These are phyloP conservation scores for Brachyrhaphis roseni DNA, from an alignment of 2,797 vertebrate genomes.

Conservation along the genomic window DNA sequence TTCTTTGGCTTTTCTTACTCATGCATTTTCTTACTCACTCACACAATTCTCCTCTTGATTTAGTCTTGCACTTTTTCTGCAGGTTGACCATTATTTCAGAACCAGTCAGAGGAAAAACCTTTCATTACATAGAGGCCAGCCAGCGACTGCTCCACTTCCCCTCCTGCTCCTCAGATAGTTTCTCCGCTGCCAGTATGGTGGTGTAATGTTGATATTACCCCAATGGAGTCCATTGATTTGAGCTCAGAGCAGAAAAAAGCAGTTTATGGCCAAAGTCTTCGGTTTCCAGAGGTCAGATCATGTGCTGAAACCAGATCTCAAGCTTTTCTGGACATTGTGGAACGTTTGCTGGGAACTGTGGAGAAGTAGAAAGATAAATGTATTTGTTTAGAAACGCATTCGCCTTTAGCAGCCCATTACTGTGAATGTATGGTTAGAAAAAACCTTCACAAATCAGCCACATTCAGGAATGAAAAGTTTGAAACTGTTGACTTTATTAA, in stretches of 20 bases:
- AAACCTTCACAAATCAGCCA: constrained; percentile 18
- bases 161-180: constrained; percentile 60
- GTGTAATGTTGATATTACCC: constrained; percentile 79
- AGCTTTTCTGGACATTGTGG: constrained; percentile 69
- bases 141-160: constrained; percentile 37
- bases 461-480: constrained; percentile 27
- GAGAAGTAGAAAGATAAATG: constrained; percentile 58
- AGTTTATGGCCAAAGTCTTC: constrained; percentile 79
- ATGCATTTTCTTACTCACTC: constrained; percentile 8
- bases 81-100: constrained; percentile 51
- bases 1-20: constrained; percentile 30
- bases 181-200: constrained; percentile 56
- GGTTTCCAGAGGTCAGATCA: constrained; percentile 78
- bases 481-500: background rate
- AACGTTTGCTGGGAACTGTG: constrained; percentile 71
- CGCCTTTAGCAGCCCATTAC: constrained; percentile 34
- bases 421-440: constrained; percentile 36
- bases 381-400: constrained; percentile 23
- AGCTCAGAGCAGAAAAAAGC: constrained; percentile 73
- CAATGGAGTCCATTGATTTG: constrained; percentile 73
- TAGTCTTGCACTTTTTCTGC: constrained; percentile 43
- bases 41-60: constrained; percentile 7
- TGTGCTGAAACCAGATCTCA: constrained; percentile 77
- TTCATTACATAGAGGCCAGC: constrained; percentile 61
- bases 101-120: constrained; percentile 53